Evolutionary conservation across 2,113 vertebrate genomes (phyloP).

Genomic region (Cyprinus carpio): DNA sequence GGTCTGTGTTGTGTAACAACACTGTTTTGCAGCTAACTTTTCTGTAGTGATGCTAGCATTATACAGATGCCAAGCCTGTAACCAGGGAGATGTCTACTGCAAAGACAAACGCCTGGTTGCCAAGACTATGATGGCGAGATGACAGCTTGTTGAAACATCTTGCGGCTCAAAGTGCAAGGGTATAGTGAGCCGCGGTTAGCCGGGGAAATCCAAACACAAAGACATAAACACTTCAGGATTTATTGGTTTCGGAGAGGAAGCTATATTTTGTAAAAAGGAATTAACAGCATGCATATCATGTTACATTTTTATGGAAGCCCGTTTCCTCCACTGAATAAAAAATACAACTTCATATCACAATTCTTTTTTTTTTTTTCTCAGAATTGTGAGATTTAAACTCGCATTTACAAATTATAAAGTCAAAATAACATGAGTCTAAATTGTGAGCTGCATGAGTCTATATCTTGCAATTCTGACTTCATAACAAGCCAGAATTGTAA

Average conservation of each 20-base stretch:
- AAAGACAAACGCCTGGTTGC: constrained; percentile 31
- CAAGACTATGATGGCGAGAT: constrained; percentile 11
- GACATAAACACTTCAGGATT: background rate
- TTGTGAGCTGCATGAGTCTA: too few species aligned
- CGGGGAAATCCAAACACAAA: constrained; percentile 13
- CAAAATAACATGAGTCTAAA: too few species aligned
- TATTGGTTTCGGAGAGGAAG: constrained; percentile 15
- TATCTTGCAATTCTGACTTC: too few species aligned
- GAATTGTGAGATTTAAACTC: too few species aligned
- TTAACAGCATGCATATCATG: background rate
- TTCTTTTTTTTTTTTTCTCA: too few species aligned
- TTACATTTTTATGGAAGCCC: too few species aligned
- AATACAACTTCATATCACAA: too few species aligned
- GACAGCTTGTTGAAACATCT: constrained; percentile 4
- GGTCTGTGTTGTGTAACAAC: background rate
- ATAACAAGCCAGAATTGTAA: too few species aligned
- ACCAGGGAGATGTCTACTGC: constrained; percentile 22
- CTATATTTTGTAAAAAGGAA: background rate
- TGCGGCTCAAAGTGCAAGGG: background rate
- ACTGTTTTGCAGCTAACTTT: constrained; percentile 31
- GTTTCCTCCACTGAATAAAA: too few species aligned
- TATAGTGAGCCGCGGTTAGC: background rate
- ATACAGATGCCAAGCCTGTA: constrained; percentile 36
- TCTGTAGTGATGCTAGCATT: constrained; percentile 37
- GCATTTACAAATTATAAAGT: too few species aligned